Evolutionary conservation across 2,797 vertebrate genomes (phyloP), one percentile per base, ranked within the genome.

Genomic region (Halcyon badia): DNA sequence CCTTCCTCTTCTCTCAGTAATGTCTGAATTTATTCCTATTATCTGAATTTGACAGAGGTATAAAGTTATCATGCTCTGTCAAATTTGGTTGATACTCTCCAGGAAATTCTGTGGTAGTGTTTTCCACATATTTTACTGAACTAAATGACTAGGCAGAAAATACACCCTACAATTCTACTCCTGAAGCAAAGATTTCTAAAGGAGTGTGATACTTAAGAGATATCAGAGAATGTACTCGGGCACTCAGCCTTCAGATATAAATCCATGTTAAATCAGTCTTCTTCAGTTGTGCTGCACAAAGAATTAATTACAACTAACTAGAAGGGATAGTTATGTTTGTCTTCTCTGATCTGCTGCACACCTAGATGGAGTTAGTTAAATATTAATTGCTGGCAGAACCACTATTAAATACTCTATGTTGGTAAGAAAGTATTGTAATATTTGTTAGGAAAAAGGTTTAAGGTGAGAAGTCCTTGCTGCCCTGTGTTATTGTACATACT

Each of bases 1-100:
- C 51, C 71, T 95, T 95, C 75, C 78, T 79, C 62, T 92, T 62
- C 37, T n/a, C 51, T 80, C 33, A 68, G 24, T 92, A 77, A 89
- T 77, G 42, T 94, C 68, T 85, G 58, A 87, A 79, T 73, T 76
- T 87, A 70, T 54, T 87, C 46, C 46, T 90, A 37, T 84, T 90
- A 79, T 72, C 14, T 33, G 39, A 87, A 79, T 79, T 62, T 87
- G 73, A 82, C 54, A 69, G 30, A 72, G 25, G 14, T 76, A 69
- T 79, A 66, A 82, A 90, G 33, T 76, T 89, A 54, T 82, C 24
- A 39, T 30, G 11, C 15, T 81, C 37, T 89, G 62, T 91, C 84
- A 87, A 19, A 62, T 46, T 69, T 82, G 12, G 20, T 75, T 89
- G 68, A 89, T 84, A 56, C 10, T 94, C 39, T 54, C 68, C 33